Evolutionary conservation across 2,113 vertebrate species (phyloP), one percentile per base, ranked within the genome.

Genomic region (Ceuthmochares aereus): DNA sequence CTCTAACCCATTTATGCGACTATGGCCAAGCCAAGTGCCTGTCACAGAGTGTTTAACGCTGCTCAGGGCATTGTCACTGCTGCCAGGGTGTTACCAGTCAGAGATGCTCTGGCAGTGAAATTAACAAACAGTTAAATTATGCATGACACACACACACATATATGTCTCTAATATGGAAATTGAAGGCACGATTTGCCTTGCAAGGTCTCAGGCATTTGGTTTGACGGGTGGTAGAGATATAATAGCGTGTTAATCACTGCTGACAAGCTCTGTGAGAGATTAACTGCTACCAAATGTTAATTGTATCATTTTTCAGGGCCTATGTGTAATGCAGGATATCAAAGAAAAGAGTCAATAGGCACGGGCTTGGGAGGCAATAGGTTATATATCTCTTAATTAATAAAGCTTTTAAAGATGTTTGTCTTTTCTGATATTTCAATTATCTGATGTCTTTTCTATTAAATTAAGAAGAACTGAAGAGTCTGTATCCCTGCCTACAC

Each of bases 261-360:
- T 73, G 93, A 91, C 55, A 52, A 89, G 43, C 58, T 80, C 89
- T 5, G 2, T 42, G 26, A 73, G 84, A 81, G 80, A 89, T 82
- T 40, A 93, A 62, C 60, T 23, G 37, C 75, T 86, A 89, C 42
- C 86, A 64, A 79, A 76, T 55, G 72, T 81, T 93, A 64, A 83
- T 80, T n/a, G 67, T 32, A 8, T 51, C 7, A 0, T 67, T 34
- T 67, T 34, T 12, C 58, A 64, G 51, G 30, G 59, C 32, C 66
- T 5, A 1, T 19, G 64, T 16, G 11, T 77, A 51, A 49, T 0
- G 12, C 2, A 4, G 60, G 79, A 52, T 82, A 62, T 36, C 70
- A 85, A 62, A 62, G 59, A 32, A 79, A 84, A 43, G 45, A 82
- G 72, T 83, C 75, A 42, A 91, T 63, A 86, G 34, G 12, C 77